phyloP scores from a whole-genome alignment of 2,113 vertebrate genomes.

The Salvelinus alpinus region DNA sequence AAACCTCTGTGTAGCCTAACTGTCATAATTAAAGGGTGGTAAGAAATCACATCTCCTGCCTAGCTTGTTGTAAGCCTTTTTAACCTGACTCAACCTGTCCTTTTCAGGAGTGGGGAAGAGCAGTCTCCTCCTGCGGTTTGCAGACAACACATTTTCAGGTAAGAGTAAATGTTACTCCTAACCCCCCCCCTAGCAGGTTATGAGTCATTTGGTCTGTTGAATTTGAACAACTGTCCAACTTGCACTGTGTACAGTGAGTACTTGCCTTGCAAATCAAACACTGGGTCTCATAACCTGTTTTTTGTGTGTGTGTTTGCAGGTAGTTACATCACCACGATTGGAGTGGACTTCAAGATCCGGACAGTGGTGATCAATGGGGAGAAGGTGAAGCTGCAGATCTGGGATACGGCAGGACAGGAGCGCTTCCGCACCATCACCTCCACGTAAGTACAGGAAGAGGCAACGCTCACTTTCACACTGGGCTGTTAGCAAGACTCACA shows the following conservation, averaged over 20 bases:
- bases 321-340: slow-evolving; percentile 98
- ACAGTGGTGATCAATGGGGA: slow-evolving; percentile 98
- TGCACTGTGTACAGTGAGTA: not conserved
- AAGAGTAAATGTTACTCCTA: slow-evolving; percentile 32
- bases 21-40: not conserved
- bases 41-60: not conserved
- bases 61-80: not conserved
- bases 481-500: not conserved
- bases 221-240: not conserved
- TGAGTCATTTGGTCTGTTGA: not conserved
- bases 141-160: slow-evolving; percentile 99
- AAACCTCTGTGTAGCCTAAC: not conserved
- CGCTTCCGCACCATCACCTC: slow-evolving; percentile 98
- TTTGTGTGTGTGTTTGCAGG: slow-evolving; percentile 68
- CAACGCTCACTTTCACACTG: slow-evolving; percentile 14
- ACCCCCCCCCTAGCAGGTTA: too few species aligned
- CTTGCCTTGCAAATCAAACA: not conserved
- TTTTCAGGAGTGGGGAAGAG: slow-evolving; percentile 94
- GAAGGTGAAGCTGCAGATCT: slow-evolving; percentile 99
- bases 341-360: slow-evolving; percentile 98
- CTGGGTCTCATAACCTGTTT: not conserved
- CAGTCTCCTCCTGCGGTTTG: slow-evolving; percentile 95
- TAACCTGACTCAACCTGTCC: not conserved
- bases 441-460: slow-evolving; percentile 81
- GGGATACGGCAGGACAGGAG: slow-evolving; percentile 97